Percentiles rank a stretch among this genome's conserved stretches.
Evolutionary conservation across 2,113 vertebrate species (phyloP).

Genomic region (Pogona vitticeps): DNA sequence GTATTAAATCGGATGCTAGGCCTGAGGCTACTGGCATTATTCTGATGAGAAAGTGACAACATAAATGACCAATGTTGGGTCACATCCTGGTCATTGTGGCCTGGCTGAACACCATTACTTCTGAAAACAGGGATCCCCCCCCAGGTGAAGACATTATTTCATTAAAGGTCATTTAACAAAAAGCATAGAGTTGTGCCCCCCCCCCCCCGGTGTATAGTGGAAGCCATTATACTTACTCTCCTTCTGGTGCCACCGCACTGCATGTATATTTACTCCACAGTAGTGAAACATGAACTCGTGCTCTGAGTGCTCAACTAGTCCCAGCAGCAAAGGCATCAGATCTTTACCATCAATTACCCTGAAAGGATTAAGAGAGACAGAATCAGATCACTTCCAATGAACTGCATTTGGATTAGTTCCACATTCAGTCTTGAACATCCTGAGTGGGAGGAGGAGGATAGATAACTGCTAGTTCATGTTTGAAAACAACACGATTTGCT

Average conservation of each 20-base stretch:
- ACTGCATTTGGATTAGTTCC: not conserved
- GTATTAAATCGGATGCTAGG: too few relatives aligned
- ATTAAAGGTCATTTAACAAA: too few relatives aligned
- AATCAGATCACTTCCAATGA: not conserved
- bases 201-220: not conserved
- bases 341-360: slow-evolving; percentile 88
- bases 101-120: not conserved
- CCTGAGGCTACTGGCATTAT: too few relatives aligned
- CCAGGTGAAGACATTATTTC: not conserved
- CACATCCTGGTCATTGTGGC: not conserved
- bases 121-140: not conserved
- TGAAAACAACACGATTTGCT: not conserved
- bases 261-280: slow-evolving; percentile 82
- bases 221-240: slow-evolving; percentile 76
- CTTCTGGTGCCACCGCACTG: slow-evolving; percentile 86
- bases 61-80: too few relatives aligned
- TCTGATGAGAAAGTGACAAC: too few relatives aligned
- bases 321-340: slow-evolving; percentile 84
- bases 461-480: not conserved
- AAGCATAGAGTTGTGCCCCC: too few relatives aligned
- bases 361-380: not conserved
- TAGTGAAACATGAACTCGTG: slow-evolving; percentile 95
- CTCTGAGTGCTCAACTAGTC: slow-evolving; percentile 68
- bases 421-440: not conserved
- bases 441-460: not conserved